Conservation (phyloP, 2,888 invertebrate species). For the Margaritifera margaritifera region DNA sequence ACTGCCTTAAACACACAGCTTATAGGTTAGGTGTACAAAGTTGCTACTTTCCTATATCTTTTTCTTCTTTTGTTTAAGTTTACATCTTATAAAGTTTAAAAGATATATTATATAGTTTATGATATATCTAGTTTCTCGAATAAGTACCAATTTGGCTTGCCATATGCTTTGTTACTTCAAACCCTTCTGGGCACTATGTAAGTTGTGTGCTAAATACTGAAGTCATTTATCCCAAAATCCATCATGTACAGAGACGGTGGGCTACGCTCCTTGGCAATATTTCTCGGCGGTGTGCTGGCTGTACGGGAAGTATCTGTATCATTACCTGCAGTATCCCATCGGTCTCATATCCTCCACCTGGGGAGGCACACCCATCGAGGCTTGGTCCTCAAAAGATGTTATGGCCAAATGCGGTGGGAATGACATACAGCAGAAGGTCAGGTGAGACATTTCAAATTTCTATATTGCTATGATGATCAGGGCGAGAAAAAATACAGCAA, state of each 20-base stretch:
- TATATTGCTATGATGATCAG: too few species aligned
- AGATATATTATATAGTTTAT: constrained; percentile 21
- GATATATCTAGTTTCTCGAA: too few species aligned
- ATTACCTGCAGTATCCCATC: constrained; percentile 60
- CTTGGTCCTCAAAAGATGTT: constrained; percentile 64
- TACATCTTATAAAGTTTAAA: constrained; percentile 39
- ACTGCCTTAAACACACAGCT: too few species aligned
- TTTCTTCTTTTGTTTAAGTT: constrained; percentile 9
- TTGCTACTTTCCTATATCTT: constrained; percentile 21
- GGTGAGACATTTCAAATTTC: too few species aligned
- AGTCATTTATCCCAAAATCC: constrained; percentile 9
- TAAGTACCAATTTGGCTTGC: too few species aligned
- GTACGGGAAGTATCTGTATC: constrained; percentile 63
- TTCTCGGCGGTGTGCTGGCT: constrained; percentile 69
- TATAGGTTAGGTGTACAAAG: too few species aligned
- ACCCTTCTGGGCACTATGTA: too few species aligned
- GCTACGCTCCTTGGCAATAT: constrained; percentile 43
- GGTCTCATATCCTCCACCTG: constrained; percentile 56
- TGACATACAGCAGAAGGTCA: rapidly evolving
- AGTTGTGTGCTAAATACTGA: too few species aligned
- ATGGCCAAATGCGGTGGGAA: constrained; percentile 35
- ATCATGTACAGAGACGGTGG: constrained; percentile 41
- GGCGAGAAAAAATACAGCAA: too few species aligned
- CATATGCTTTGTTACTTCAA: constrained; percentile 6
- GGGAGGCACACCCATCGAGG: constrained; percentile 63